Evolutionary conservation across 2,888 invertebrate genomes (phyloP).

Genomic region (Polymixis flavicincta): DNA sequence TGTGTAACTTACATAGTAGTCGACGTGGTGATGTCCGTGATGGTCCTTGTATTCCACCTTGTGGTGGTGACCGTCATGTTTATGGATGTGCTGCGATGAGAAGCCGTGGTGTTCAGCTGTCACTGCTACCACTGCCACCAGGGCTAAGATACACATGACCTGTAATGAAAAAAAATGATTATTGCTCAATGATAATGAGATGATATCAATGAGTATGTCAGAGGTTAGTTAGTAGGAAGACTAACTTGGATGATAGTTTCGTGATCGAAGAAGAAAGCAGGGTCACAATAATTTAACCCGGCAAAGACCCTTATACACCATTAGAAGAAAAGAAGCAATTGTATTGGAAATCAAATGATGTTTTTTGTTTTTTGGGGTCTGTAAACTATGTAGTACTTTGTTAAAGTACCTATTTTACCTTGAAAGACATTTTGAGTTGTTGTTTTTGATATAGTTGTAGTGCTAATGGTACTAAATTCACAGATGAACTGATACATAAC

Average conservation of each 20-base stretch:
- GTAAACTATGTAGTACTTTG: background rate
- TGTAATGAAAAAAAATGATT: background rate
- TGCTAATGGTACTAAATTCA: conserved; percentile 27
- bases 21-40: conserved; percentile 60
- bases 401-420: conserved; percentile 33
- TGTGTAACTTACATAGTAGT: conserved; percentile 62
- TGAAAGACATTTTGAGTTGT: conserved; percentile 37
- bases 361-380: background rate
- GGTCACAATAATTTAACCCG: too few species aligned
- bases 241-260: background rate
- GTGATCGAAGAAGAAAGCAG: background rate
- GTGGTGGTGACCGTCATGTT: conserved; percentile 68
- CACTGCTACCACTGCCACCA: conserved; percentile 31
- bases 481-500: conserved; percentile 63
- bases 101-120: conserved; percentile 54
- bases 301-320: too few species aligned
- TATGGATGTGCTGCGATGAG: conserved; percentile 71
- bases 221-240: too few species aligned
- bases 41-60: conserved; percentile 53
- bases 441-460: background rate
- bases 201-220: too few species aligned
- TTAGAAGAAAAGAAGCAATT: background rate
- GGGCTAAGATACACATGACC: conserved; percentile 46
- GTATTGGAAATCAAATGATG: background rate
- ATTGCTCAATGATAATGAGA: too few species aligned